Evolutionary conservation across 1,140 invertebrate species (phyloP).

Genomic region (Drosophila trapezifrons): DNA sequence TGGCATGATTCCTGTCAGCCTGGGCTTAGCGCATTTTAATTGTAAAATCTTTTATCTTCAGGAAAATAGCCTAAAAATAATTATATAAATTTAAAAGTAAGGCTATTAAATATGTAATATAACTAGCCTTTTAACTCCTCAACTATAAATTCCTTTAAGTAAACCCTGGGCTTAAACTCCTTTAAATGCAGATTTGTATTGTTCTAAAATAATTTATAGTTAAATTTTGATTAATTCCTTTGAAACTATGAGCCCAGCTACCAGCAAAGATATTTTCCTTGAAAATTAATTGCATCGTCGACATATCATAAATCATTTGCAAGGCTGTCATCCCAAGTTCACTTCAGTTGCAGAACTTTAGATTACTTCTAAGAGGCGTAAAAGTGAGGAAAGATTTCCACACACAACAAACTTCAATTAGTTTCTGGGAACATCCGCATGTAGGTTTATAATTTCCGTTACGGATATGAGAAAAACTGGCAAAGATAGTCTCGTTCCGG

Average conservation of each 20-base stretch:
- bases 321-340: not conserved
- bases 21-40: not conserved
- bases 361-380: not conserved
- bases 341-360: conserved; percentile 11
- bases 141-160: not conserved
- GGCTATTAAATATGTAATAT: too few relatives aligned
- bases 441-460: conserved; percentile 56
- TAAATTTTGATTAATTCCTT: not conserved
- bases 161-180: not conserved
- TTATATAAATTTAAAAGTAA: too few relatives aligned
- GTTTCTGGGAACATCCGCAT: conserved; percentile 19
- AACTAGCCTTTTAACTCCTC: not conserved
- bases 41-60: not conserved
- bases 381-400: not conserved
- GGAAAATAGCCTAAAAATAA: not conserved
- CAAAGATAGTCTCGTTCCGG: not conserved
- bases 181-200: not conserved
- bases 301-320: conserved; percentile 6
- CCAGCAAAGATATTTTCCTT: not conserved
- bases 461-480: conserved; percentile 26
- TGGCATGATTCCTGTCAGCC: not conserved
- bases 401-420: conserved; percentile 31
- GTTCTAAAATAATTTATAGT: not conserved
- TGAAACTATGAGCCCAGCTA: not conserved
- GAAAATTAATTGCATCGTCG: not conserved